A percentile compares a stretch with the other conserved stretches of the same genome.
Conservation (phyloP, 2,113 vertebrate species). For the Apteryx mantelli region DNA sequence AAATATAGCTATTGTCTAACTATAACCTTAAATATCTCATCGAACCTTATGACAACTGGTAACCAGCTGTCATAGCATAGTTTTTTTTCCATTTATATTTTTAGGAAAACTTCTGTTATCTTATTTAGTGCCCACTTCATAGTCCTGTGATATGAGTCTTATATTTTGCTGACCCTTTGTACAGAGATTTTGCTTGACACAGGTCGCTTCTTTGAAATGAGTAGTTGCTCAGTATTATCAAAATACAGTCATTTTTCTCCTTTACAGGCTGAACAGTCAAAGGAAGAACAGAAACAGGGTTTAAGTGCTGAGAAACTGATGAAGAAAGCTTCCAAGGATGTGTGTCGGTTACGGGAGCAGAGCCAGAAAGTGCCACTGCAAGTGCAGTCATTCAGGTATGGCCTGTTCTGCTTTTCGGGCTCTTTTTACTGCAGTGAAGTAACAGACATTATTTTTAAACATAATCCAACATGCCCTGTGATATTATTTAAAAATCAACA, state of each 20-base stretch:
- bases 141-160: not conserved
- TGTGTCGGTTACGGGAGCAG: slow-evolving; percentile 85
- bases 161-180: not conserved
- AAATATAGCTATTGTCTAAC: not conserved
- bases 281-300: slow-evolving; percentile 82
- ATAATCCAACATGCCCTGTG: not conserved
- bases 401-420: not conserved
- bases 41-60: not conserved
- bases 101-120: not conserved
- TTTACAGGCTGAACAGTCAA: slow-evolving; percentile 83
- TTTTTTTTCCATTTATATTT: not conserved
- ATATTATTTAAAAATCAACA: not conserved
- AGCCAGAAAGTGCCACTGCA: slow-evolving; percentile 84
- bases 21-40: not conserved
- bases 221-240: not conserved
- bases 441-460: not conserved
- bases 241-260: not conserved
- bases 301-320: slow-evolving; percentile 83
- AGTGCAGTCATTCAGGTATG: slow-evolving; percentile 87
- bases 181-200: not conserved
- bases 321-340: slow-evolving; percentile 85
- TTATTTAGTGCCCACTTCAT: accelerated
- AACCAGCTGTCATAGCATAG: not conserved
- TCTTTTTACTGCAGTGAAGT: not conserved
- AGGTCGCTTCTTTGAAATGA: not conserved